These are phyloP conservation scores for Theocolax elegans DNA, from an alignment of 1,140 invertebrate genomes.

Conservation along the genomic window DNA sequence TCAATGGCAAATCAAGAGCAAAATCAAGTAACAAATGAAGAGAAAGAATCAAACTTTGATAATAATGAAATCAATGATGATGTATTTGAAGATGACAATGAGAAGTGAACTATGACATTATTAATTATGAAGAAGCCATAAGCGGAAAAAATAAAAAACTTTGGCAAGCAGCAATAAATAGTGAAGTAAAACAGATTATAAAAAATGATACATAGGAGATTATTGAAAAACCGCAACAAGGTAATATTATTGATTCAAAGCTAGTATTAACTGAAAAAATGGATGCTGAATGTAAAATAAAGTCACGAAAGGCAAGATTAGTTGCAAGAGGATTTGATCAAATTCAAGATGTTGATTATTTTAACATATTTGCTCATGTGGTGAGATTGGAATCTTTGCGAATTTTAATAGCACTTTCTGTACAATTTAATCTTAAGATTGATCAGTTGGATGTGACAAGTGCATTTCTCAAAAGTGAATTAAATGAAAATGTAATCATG, in stretches of 20 bases:
- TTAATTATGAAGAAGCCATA: too few species aligned
- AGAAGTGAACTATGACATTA: too few species aligned
- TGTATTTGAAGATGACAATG: too few species aligned
- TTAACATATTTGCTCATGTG: constrained; percentile 46
- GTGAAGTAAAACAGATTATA: constrained; percentile 50
- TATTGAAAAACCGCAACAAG: constrained; percentile 36
- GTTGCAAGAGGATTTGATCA: constrained; percentile 46
- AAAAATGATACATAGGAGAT: constrained; percentile 60
- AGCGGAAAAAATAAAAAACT: too few species aligned
- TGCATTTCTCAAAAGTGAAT: constrained; percentile 54
- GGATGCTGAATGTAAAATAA: constrained; percentile 21
- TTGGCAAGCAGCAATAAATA: constrained; percentile 43
- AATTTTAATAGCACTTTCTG: constrained; percentile 6
- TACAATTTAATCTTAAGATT: constrained; percentile 35
- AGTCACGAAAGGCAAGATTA: constrained; percentile 41
- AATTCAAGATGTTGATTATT: constrained; percentile 41
- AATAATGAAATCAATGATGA: too few species aligned
- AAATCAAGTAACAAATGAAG: too few species aligned
- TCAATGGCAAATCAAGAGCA: too few species aligned
- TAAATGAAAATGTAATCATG: constrained; percentile 53
- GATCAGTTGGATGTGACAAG: constrained; percentile 54
- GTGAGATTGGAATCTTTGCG: constrained; percentile 28
- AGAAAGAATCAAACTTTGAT: too few species aligned
- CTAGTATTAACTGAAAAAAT: constrained; percentile 52
- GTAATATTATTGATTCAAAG: constrained; percentile 49